phyloP scores from a whole-genome alignment of 2,888 invertebrate genomes.

The Eristalis pertinax region DNA sequence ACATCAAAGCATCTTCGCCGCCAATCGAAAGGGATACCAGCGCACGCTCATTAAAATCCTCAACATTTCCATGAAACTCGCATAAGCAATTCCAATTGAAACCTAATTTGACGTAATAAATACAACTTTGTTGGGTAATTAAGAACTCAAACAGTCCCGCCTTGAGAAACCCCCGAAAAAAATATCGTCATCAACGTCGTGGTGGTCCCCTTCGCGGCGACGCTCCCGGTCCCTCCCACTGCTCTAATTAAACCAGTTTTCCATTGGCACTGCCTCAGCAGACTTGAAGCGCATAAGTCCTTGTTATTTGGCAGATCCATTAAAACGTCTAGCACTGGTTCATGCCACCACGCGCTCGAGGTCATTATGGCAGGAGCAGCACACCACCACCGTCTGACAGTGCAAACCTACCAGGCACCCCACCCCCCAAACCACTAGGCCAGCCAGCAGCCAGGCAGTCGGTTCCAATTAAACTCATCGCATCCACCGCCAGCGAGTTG shows the following conservation, averaged over 20 bases:
- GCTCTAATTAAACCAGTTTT: constrained; percentile 28
- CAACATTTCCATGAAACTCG: constrained; percentile 8
- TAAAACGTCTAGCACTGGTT: constrained; percentile 34
- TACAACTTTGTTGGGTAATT: constrained; percentile 54
- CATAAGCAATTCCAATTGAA: constrained; percentile 31
- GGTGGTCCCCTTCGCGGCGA: not conserved
- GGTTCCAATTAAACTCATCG: constrained; percentile 33
- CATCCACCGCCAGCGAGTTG: not conserved
- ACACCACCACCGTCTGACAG: not conserved
- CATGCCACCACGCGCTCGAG: constrained; percentile 3
- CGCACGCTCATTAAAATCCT: constrained; percentile 12
- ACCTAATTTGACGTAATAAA: constrained; percentile 45
- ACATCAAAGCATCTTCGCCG: constrained; percentile 18
- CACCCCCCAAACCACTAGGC: not conserved
- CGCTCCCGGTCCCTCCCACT: not conserved
- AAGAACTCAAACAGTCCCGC: constrained; percentile 33
- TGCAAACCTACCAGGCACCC: constrained; percentile 12
- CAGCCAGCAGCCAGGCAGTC: not conserved
- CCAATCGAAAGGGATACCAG: not conserved
- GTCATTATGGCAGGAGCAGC: constrained; percentile 23
- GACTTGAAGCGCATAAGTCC: constrained; percentile 24
- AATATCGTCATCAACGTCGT: constrained; percentile 7
- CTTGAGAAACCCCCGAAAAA: constrained; percentile 4
- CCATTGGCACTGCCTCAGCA: constrained; percentile 10
- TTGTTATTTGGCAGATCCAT: constrained; percentile 44